Conservation (phyloP, 2,888 invertebrate genomes). For the Nemotelus pantherinus region DNA sequence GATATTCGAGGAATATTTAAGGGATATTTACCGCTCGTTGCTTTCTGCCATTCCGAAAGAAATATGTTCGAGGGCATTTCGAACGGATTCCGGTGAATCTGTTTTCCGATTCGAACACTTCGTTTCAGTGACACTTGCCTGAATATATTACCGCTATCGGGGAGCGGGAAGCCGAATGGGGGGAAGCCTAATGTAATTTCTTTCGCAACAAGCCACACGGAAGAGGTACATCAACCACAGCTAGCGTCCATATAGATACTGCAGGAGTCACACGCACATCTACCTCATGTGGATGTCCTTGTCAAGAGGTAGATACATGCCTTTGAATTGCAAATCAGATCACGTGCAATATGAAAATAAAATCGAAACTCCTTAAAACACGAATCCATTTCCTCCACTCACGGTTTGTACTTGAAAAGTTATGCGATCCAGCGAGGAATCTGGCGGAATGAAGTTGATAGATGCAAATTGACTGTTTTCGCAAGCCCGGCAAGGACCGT, state of each 20-base stretch:
- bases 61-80: slow-evolving; percentile 18
- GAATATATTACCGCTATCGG: slow-evolving; percentile 19
- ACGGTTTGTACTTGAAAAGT: slow-evolving; percentile 17
- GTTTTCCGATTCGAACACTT: slow-evolving; percentile 31
- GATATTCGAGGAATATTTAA: slow-evolving; percentile 31
- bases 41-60: slow-evolving; percentile 19
- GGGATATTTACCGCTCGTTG: slow-evolving; percentile 24
- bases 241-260: too few relatives aligned
- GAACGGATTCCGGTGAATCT: slow-evolving; percentile 19
- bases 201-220: slow-evolving; percentile 2
- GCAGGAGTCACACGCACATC: too few relatives aligned
- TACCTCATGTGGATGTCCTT: too few relatives aligned
- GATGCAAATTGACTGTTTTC: not conserved
- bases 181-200: not conserved
- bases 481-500: too few relatives aligned
- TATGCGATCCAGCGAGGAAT: not conserved
- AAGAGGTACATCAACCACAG: too few relatives aligned
- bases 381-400: slow-evolving; percentile 5
- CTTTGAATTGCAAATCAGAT: slow-evolving; percentile 39
- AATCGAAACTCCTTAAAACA: slow-evolving; percentile 31
- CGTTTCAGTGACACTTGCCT: slow-evolving; percentile 8
- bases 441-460: slow-evolving; percentile 4
- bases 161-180: not conserved
- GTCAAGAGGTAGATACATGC: not conserved
- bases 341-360: slow-evolving; percentile 37